Conservation (phyloP, 2,113 vertebrate genomes). For the Cyanocitta stelleri region DNA sequence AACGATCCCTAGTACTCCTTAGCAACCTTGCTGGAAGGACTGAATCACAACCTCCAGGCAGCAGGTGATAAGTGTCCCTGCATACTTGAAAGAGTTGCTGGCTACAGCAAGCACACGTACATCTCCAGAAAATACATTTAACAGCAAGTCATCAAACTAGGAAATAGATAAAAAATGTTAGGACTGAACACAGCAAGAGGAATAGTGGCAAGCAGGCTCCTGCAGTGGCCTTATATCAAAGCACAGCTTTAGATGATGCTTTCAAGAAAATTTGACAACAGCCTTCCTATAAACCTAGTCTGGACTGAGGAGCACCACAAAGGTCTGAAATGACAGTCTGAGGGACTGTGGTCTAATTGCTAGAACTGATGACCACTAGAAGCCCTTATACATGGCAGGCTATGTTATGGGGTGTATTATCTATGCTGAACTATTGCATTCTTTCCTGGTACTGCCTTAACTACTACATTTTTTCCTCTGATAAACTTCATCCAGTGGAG, state of each 20-base stretch:
- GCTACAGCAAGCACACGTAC: neutral
- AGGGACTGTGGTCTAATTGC: neutral
- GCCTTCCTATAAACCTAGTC: neutral
- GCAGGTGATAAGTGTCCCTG: neutral
- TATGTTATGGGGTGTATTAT: neutral
- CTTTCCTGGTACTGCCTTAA: neutral
- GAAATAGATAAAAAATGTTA: neutral
- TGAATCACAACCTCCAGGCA: slow-evolving; percentile 5
- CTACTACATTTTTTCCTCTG: neutral
- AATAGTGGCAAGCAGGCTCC: neutral
- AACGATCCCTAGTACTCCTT: slow-evolving; percentile 6
- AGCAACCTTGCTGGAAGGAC: slow-evolving; percentile 34
- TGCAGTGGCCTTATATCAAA: neutral
- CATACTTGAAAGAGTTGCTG: neutral
- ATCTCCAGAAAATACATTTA: neutral
- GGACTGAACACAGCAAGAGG: neutral
- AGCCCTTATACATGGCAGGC: neutral
- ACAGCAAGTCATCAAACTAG: neutral
- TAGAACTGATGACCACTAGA: neutral
- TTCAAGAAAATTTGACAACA: neutral
- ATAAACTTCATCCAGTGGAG: neutral
- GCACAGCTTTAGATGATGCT: neutral
- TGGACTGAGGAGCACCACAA: neutral
- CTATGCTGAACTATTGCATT: rapidly evolving
- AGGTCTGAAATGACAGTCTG: neutral